Evolutionary conservation across 2,113 vertebrate genomes (phyloP).

Genomic region (Uropsilus gracilis): DNA sequence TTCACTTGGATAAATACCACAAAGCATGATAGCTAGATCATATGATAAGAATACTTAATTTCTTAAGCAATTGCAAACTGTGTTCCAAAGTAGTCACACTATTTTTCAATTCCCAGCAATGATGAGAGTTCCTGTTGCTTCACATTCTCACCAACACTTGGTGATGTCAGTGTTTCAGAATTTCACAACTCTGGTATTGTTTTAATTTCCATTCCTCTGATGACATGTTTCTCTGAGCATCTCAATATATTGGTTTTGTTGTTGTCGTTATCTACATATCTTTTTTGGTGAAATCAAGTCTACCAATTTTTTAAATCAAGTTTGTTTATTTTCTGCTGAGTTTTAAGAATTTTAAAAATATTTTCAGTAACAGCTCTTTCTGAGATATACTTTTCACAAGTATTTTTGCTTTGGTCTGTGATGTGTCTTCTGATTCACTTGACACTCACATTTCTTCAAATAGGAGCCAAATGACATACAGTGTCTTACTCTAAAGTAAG

Average conservation of each 20-base stretch:
- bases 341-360: slow-evolving; percentile 3
- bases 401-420: background rate
- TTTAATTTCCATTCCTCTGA: background rate
- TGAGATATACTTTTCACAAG: background rate
- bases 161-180: background rate
- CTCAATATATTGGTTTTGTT: background rate
- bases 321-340: background rate
- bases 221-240: background rate
- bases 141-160: background rate
- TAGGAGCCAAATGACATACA: background rate
- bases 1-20: background rate
- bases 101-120: background rate
- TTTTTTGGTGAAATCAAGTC: background rate
- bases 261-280: background rate
- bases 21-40: background rate
- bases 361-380: background rate
- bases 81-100: background rate
- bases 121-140: background rate
- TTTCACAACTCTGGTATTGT: background rate
- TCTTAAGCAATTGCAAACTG: background rate
- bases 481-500: background rate
- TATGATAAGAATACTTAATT: background rate
- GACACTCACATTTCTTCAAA: background rate
- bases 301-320: background rate
- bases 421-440: slow-evolving; percentile 6